phyloP scores from a whole-genome alignment of 2,888 invertebrate species.

The Noctua fimbriata region DNA sequence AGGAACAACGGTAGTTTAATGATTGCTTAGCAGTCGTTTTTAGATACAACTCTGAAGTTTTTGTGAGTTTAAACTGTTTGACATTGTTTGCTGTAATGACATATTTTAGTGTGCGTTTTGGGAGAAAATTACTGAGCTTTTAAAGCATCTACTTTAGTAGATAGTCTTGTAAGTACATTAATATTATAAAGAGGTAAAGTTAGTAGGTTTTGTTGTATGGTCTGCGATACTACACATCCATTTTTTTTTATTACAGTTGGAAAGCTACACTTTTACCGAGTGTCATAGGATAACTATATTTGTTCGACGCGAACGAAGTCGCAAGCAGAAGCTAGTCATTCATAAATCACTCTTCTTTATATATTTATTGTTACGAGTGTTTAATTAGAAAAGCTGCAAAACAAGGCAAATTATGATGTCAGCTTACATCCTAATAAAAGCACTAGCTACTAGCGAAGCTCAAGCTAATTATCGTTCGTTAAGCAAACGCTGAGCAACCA shows the following conservation, averaged over 20 bases:
- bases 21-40: constrained; percentile 57
- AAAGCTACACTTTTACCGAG: neutral
- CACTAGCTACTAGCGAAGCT: neutral
- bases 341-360: neutral
- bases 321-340: neutral
- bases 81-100: constrained; percentile 46
- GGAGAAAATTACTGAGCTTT: constrained; percentile 15
- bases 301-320: neutral
- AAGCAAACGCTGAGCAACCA: constrained; percentile 39
- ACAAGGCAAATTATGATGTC: constrained; percentile 24
- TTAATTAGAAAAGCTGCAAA: constrained; percentile 1
- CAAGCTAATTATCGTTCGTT: constrained; percentile 46
- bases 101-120: constrained; percentile 36
- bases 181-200: neutral
- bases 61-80: constrained; percentile 49
- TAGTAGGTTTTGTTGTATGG: neutral
- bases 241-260: neutral
- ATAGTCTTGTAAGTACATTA: neutral
- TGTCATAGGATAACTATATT: neutral
- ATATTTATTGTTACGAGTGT: neutral
- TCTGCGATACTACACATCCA: neutral
- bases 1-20: constrained; percentile 56
- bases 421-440: constrained; percentile 35
- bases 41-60: constrained; percentile 20
- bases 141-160: neutral